phyloP scores from a whole-genome alignment of 2,113 vertebrate genomes.

The Merops nubicus region DNA sequence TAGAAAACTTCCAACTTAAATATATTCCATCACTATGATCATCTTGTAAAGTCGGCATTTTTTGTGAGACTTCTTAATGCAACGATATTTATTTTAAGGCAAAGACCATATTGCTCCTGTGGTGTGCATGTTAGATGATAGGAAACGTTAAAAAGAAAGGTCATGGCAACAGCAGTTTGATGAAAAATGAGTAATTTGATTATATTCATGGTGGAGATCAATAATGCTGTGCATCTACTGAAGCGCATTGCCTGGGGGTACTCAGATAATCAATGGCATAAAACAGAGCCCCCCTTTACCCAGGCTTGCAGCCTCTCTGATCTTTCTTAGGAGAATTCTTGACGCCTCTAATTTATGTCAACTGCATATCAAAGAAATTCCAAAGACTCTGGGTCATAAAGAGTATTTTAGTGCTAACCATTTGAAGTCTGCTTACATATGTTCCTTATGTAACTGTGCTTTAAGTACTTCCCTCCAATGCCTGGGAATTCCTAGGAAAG shows the following conservation, averaged over 20 bases:
- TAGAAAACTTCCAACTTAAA: not conserved
- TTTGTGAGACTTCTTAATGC: constrained; percentile 23
- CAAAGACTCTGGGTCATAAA: constrained; percentile 78
- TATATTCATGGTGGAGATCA: constrained; percentile 86
- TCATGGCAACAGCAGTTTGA: constrained; percentile 71
- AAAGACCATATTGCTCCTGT: constrained; percentile 26
- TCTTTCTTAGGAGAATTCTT: constrained; percentile 80
- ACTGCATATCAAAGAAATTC: constrained; percentile 90
- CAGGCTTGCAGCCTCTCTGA: constrained; percentile 77
- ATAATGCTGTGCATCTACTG: constrained; percentile 77
- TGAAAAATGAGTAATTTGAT: constrained; percentile 88
- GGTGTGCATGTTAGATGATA: constrained; percentile 37
- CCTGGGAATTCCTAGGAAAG: not conserved
- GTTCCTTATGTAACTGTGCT: constrained; percentile 45
- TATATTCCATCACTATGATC: not conserved
- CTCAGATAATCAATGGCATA: constrained; percentile 83
- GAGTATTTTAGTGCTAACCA: constrained; percentile 71
- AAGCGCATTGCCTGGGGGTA: constrained; percentile 79
- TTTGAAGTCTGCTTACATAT: constrained; percentile 75
- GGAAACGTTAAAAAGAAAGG: constrained; percentile 53
- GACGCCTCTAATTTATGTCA: constrained; percentile 88
- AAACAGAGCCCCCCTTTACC: constrained; percentile 77
- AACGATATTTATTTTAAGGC: constrained; percentile 59
- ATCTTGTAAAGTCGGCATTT: constrained; percentile 47
- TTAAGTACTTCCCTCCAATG: not conserved